These are phyloP conservation scores for Lithophane leautieri DNA, from an alignment of 2,888 invertebrate genomes.

Conservation along the genomic window DNA sequence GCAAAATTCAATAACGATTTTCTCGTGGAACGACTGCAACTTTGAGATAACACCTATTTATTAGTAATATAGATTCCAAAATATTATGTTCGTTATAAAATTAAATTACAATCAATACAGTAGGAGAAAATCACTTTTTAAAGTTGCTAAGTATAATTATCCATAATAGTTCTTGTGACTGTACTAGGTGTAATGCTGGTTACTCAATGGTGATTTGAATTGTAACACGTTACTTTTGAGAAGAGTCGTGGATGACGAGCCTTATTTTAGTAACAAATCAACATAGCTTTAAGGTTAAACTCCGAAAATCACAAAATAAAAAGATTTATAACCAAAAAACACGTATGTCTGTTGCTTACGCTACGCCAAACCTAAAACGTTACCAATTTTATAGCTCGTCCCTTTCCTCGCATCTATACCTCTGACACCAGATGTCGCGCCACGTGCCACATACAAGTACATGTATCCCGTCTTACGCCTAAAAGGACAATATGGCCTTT, in stretches of 20 bases:
- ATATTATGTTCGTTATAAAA: too few species aligned
- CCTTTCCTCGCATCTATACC: slow-evolving; percentile 75
- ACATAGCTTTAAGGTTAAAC: neutral
- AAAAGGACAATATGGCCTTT: slow-evolving; percentile 55
- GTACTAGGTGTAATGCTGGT: too few species aligned
- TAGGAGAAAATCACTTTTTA: too few species aligned
- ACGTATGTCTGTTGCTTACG: slow-evolving; percentile 52
- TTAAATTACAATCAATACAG: too few species aligned
- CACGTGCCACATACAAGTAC: slow-evolving; percentile 40
- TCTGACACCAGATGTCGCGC: slow-evolving; percentile 71
- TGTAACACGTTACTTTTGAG: neutral
- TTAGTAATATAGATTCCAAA: too few species aligned
- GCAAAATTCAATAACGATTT: too few species aligned
- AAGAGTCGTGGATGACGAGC: neutral
- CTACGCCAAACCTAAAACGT: slow-evolving; percentile 66
- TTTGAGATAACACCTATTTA: too few species aligned
- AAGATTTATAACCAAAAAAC: slow-evolving; percentile 28
- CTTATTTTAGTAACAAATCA: neutral
- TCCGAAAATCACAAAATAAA: neutral
- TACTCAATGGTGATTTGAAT: neutral
- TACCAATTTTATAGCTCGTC: slow-evolving; percentile 76
- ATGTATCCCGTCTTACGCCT: slow-evolving; percentile 58
- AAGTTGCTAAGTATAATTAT: too few species aligned
- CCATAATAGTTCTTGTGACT: too few species aligned
- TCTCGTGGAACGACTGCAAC: too few species aligned